Base-by-base conservation (phyloP, 2,113 vertebrate genomes). In the Vimba vimba region DNA sequence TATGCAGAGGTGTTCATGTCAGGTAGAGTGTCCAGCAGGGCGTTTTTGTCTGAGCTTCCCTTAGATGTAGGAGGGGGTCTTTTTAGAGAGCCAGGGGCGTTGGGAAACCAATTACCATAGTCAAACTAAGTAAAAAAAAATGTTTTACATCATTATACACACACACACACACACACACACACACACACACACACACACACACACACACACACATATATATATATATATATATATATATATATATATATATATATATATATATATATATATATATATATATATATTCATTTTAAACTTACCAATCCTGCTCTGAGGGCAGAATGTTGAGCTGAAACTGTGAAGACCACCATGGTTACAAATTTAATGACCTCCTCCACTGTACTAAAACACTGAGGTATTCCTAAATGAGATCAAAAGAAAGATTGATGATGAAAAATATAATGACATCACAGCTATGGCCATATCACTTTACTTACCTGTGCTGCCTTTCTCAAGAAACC, bases 291-390 rank as follows among this genome's bases (percentile, higher is more conserved):
- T 45, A 5, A 80, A 25, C 36, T 43, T 47, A 83, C 73, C 73
- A 88, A 85, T 77, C 87, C 84, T 64, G 19, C 73, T 64, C 82
- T 79, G n/a, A 86, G 82, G 3, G 88, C 86, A 25, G 55, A 45
- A 74, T 89, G 90, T 69, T 88, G 88, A 23, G 36, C 88, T 50
- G 82, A 88, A n/a, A 68, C 43, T 57, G 62, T 86, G 39, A 89
- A 90, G 45, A 90, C 90, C 23, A 86, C 47, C 87, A 87, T 90
- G 36, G 87, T 86, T 30, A 89, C 9, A 52, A 81, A 83, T 66
- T 81, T 79, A 7, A 55, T 30, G 23, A 86, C 33, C 27, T 86
- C 59, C 62, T 85, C 78, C 17, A 60, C 62, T 33, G 59, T 64
- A 21, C 25, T 50, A 30, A 89, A 85, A 57, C 13, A 59, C 43